Conservation (phyloP, 92 coral and sea anemone species). For the Actinostola sp. region DNA sequence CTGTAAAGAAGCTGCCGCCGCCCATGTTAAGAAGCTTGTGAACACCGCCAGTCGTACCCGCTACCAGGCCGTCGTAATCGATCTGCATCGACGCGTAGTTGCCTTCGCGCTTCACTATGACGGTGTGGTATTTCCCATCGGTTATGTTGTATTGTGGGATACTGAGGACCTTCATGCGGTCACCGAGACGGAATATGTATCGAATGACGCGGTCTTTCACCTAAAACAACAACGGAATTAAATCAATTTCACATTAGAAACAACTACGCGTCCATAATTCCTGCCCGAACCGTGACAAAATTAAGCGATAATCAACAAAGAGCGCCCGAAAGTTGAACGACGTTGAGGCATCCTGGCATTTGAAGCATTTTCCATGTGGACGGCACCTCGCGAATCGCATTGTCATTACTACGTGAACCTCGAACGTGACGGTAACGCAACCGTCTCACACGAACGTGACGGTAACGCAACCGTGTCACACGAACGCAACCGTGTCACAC, state of each 20-base stretch:
- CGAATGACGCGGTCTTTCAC: slow-evolving; percentile 71
- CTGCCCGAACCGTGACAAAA: background rate
- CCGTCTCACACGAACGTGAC: too few species aligned
- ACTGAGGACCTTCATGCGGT: slow-evolving; percentile 87
- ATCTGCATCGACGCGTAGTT: slow-evolving; percentile 86
- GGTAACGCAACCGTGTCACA: too few species aligned
- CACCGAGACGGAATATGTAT: slow-evolving; percentile 88
- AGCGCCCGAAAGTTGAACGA: too few species aligned
- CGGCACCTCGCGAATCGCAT: too few species aligned
- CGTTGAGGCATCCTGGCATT: too few species aligned
- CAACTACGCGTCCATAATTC: too few species aligned
- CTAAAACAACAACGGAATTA: slow-evolving; percentile 21
- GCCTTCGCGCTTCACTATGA: slow-evolving; percentile 79
- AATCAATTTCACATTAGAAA: background rate
- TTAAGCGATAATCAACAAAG: too few species aligned
- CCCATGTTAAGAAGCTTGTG: slow-evolving; percentile 88
- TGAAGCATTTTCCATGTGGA: too few species aligned
- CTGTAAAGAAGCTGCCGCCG: slow-evolving; percentile 90
- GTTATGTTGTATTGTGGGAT: slow-evolving; percentile 83
- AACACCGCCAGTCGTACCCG: slow-evolving; percentile 79
- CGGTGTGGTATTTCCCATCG: slow-evolving; percentile 83
- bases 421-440: too few species aligned
- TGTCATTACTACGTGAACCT: too few species aligned
- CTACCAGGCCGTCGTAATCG: slow-evolving; percentile 75
- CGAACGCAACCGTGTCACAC: too few species aligned